Conservation (phyloP, 2,797 vertebrate species). For the Babyrousa celebensis region DNA sequence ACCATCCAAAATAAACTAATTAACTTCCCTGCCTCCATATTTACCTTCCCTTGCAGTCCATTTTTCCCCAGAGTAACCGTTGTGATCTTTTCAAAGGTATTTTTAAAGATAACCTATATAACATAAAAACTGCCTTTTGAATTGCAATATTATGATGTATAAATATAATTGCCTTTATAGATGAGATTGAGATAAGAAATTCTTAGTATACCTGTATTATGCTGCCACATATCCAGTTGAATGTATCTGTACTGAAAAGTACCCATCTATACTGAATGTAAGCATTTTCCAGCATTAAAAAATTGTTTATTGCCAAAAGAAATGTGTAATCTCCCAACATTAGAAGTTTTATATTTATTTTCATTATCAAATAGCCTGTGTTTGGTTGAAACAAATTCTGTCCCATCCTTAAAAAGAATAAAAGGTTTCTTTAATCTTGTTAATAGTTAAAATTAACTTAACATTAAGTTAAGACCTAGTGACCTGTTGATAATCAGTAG, state of each 20-base stretch:
- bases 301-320: neutral
- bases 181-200: conserved; percentile 10
- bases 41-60: neutral
- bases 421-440: neutral
- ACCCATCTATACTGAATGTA: neutral
- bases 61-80: neutral
- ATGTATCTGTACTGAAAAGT: neutral
- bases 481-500: neutral
- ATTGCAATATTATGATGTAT: neutral
- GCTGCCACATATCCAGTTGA: neutral
- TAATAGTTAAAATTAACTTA: no score
- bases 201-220: neutral
- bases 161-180: neutral
- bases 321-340: conserved; percentile 3
- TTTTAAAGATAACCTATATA: neutral
- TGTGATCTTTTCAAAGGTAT: neutral
- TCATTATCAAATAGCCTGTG: neutral
- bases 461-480: neutral
- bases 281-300: neutral
- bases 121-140: conserved; percentile 17
- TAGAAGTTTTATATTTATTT: conserved; percentile 31
- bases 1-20: neutral
- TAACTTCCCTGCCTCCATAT: neutral
- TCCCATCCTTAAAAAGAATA: neutral
- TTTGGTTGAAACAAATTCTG: conserved; percentile 36